A percentile compares a stretch with the other conserved stretches of the same genome.
Evolutionary conservation across 2,113 vertebrate genomes (phyloP).

Genomic region (Chaenogobius annularis): DNA sequence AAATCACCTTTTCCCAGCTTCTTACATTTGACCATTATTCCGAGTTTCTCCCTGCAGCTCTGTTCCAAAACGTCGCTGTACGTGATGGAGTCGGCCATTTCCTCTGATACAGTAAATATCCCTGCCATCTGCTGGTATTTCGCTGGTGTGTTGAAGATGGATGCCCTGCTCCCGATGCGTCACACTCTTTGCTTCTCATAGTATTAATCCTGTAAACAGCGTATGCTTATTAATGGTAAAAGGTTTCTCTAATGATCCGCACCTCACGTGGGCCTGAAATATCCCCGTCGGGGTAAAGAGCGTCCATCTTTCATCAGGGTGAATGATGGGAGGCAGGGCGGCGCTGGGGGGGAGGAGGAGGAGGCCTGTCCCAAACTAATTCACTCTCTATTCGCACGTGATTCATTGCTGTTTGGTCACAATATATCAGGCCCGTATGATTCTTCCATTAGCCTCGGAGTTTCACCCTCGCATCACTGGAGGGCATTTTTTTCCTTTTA

Average conservation of each 20-base stretch:
- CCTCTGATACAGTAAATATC: constrained; percentile 54
- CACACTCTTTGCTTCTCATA: constrained; percentile 69
- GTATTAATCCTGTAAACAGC: constrained; percentile 75
- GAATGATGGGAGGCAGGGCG: constrained; percentile 65
- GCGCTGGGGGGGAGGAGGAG: constrained; percentile 41
- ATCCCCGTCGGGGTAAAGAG: constrained; percentile 72
- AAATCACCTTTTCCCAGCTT: not conserved
- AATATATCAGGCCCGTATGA: constrained; percentile 67
- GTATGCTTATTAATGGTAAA: constrained; percentile 75
- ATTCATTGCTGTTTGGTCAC: constrained; percentile 68
- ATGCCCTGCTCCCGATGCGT: constrained; percentile 66
- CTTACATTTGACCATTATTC: not conserved
- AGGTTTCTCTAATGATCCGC: constrained; percentile 76
- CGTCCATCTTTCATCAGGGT: constrained; percentile 73
- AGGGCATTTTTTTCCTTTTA: constrained; percentile 52
- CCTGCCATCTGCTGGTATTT: constrained; percentile 66
- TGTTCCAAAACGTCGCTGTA: constrained; percentile 13
- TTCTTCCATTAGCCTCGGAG: constrained; percentile 59
- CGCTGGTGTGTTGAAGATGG: constrained; percentile 70
- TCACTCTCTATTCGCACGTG: constrained; percentile 64
- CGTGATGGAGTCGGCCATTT: constrained; percentile 34
- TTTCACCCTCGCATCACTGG: constrained; percentile 42
- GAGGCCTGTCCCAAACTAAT: constrained; percentile 64
- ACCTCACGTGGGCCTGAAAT: constrained; percentile 74
- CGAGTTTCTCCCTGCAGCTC: not conserved